Evolutionary conservation across 2,888 invertebrate genomes (phyloP), one percentile per base, ranked within the genome.

Genomic region (Hirtodrosophila confusa): DNA sequence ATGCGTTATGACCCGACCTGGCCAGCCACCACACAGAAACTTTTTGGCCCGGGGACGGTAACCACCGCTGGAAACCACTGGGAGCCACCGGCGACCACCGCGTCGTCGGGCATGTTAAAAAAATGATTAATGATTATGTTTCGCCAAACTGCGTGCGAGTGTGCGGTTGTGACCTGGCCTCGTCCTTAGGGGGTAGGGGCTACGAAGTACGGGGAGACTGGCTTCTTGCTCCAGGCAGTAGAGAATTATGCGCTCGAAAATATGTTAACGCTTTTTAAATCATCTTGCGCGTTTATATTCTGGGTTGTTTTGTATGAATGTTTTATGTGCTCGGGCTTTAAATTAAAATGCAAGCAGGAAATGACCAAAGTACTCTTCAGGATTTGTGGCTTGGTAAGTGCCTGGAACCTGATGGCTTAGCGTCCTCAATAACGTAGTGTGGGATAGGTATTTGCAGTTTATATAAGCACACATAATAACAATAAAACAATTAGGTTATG

Each of bases 211-310:
- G 17, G 17, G 17, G 17, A 17, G 17, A 17, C 17, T 17, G 17
- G 1, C 17, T 17, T 17, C 17, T 17, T 17, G 17, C 9, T 45
- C 41, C 35, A 35, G 53, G 51, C 37, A 36, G 33, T 40, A 17
- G 7, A 51, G 43, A 86, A 66, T 69, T 78, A 69, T 66, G 61
- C 65, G 74, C 74, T 63, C 51, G 78, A 71, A 83, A 83, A 88
- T 83, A 83, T 83, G 82, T 86, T 88, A 86, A 83, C 86, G 82
- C 74, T 74, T 88, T 83, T 83, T 75, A 83, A 83, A 83, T 83
- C 84, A 86, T 83, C 80, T 75, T 55, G 50, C 37, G 60, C 62
- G 53, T 55, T 54, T 60, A 45, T 55, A 57, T 53, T 24, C 31
- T 31, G 31, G 7, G 31, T 43, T 41, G 55, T 54, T 55, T 44